These are phyloP conservation scores for Eolophus roseicapilla DNA, from an alignment of 2,113 vertebrate species.

Conservation along the genomic window DNA sequence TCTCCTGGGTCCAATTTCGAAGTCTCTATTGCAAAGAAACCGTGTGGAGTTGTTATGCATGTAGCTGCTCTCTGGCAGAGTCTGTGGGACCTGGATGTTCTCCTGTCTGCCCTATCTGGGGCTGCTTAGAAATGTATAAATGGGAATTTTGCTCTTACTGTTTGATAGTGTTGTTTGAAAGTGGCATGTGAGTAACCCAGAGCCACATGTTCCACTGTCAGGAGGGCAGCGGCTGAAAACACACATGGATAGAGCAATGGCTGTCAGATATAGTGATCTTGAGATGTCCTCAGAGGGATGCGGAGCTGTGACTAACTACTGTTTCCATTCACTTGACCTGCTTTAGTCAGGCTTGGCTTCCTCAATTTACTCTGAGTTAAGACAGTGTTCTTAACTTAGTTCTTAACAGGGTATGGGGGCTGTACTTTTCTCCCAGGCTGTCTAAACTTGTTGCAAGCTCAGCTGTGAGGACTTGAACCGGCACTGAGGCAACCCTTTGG, in stretches of 20 bases:
- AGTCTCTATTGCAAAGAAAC: background rate
- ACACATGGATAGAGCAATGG: accelerated
- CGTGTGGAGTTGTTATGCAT: accelerated
- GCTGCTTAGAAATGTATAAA: background rate
- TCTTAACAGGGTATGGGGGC: background rate
- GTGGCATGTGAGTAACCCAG: background rate
- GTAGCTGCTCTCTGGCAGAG: background rate
- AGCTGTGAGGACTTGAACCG: accelerated
- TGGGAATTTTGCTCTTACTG: background rate
- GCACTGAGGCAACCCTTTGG: background rate
- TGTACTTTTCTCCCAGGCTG: background rate
- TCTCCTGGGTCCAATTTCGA: background rate
- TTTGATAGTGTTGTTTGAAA: background rate
- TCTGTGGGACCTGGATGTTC: background rate
- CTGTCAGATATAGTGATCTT: background rate
- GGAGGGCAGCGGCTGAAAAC: background rate
- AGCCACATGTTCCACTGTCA: background rate
- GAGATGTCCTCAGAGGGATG: background rate
- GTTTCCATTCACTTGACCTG: background rate
- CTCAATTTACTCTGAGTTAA: background rate
- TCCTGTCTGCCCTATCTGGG: background rate
- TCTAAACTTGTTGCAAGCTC: background rate
- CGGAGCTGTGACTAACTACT: background rate
- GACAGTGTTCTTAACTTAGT: background rate
- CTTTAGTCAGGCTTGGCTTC: background rate